Evolutionary conservation across 2,888 invertebrate genomes (phyloP).

Genomic region (Zootermopsis nevadensis): DNA sequence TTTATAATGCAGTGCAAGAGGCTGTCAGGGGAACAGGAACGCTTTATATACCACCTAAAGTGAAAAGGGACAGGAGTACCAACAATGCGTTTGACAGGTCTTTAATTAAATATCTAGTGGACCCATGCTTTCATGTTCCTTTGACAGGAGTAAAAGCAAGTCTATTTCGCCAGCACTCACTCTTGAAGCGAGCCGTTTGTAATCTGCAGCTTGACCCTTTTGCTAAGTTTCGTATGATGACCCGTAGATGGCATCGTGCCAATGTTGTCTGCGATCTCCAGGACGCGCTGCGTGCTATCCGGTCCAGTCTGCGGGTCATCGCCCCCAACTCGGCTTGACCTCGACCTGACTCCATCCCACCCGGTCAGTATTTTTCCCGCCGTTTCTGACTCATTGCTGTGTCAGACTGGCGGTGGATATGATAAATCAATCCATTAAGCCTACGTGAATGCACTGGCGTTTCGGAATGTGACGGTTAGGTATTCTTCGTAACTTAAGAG

Average conservation of each 20-base stretch:
- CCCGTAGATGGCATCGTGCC: conserved; percentile 9
- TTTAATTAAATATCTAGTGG: conserved; percentile 43
- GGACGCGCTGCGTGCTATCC: too few relatives aligned
- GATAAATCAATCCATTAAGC: not conserved
- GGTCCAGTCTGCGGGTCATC: conserved; percentile 14
- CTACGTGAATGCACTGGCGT: too few relatives aligned
- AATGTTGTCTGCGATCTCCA: not conserved
- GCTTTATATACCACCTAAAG: not conserved
- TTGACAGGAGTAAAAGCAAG: conserved; percentile 30
- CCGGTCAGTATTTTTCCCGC: not conserved
- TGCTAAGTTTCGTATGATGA: conserved; percentile 27
- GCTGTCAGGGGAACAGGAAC: not conserved
- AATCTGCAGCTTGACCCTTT: conserved; percentile 30
- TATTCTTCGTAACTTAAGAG: too few relatives aligned
- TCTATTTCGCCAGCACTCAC: conserved; percentile 7
- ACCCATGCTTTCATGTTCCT: conserved; percentile 36
- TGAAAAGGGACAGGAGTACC: conserved; percentile 26
- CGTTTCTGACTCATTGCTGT: not conserved
- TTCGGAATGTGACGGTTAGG: too few relatives aligned
- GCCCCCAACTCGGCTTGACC: conserved; percentile 2
- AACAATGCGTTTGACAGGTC: conserved; percentile 41
- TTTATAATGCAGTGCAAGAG: conserved; percentile 27
- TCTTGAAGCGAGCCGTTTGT: not conserved
- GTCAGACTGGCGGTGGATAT: not conserved
- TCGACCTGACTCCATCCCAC: not conserved